Evolutionary conservation across 2,888 invertebrate species (phyloP).

Genomic region (Ochropacha duplaris): DNA sequence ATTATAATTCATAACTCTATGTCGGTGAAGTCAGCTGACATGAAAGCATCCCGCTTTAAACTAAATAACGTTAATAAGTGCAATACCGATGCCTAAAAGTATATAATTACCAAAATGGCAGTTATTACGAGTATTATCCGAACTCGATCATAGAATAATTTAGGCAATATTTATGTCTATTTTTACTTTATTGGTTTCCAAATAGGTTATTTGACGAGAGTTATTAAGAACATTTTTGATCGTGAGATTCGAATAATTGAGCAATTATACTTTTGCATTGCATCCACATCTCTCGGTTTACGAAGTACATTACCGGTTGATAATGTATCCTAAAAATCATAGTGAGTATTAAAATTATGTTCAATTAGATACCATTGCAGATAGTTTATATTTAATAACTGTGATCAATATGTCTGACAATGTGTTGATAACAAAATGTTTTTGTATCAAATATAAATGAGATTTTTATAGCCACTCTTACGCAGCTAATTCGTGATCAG

Average conservation of each 20-base stretch:
- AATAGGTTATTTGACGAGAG: slow-evolving; percentile 31
- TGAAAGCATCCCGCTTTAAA: slow-evolving; percentile 13
- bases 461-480: neutral
- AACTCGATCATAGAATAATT: slow-evolving; percentile 22
- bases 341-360: neutral
- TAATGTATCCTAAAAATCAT: neutral
- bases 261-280: neutral
- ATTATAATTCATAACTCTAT: slow-evolving; percentile 9
- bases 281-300: neutral
- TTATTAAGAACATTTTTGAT: slow-evolving; percentile 14
- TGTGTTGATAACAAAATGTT: neutral
- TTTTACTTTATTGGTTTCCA: slow-evolving; percentile 30
- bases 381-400: neutral
- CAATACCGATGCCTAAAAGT: slow-evolving; percentile 15
- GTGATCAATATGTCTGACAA: neutral
- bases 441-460: neutral
- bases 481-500: slow-evolving; percentile 5
- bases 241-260: neutral
- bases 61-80: slow-evolving; percentile 3
- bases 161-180: slow-evolving; percentile 27
- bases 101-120: slow-evolving; percentile 18
- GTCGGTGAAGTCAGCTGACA: slow-evolving; percentile 7
- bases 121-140: slow-evolving; percentile 20
- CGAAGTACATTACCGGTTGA: neutral
- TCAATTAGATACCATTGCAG: neutral